Evolutionary conservation across 1,140 invertebrate genomes (phyloP).

Genomic region (Zaprionus nigranus): DNA sequence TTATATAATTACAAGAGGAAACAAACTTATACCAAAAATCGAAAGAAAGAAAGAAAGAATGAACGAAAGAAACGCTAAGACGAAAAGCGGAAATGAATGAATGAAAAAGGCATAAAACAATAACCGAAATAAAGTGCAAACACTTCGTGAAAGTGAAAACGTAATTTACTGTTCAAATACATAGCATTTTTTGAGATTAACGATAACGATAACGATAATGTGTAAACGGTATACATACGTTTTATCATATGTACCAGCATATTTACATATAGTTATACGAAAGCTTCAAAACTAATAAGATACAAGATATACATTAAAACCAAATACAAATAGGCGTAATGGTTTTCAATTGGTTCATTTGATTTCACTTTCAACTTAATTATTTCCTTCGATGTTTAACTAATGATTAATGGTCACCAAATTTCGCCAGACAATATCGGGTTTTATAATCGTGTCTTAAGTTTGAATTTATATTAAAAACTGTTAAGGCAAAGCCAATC

Average conservation of each 20-base stretch:
- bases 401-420: constrained; percentile 37
- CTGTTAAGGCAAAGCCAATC: neutral
- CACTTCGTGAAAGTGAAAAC: constrained; percentile 82
- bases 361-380: neutral
- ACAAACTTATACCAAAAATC: constrained; percentile 47
- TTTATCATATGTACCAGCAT: constrained; percentile 53
- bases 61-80: constrained; percentile 11
- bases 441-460: no score
- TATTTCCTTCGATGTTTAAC: constrained; percentile 8
- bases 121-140: constrained; percentile 84
- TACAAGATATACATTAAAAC: constrained; percentile 33
- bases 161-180: constrained; percentile 84
- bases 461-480: neutral
- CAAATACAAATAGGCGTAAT: constrained; percentile 60
- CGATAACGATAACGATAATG: constrained; percentile 50
- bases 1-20: constrained; percentile 56
- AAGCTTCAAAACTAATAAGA: constrained; percentile 65
- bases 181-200: constrained; percentile 79
- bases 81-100: constrained; percentile 35
- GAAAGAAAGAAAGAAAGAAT: constrained; percentile 16
- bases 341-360: constrained; percentile 15
- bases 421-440: neutral
- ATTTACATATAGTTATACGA: constrained; percentile 55
- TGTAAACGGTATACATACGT: constrained; percentile 51
- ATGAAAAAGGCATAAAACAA: constrained; percentile 73